Conservation (phyloP, 2,888 invertebrate genomes). For the Tachina lurida region DNA sequence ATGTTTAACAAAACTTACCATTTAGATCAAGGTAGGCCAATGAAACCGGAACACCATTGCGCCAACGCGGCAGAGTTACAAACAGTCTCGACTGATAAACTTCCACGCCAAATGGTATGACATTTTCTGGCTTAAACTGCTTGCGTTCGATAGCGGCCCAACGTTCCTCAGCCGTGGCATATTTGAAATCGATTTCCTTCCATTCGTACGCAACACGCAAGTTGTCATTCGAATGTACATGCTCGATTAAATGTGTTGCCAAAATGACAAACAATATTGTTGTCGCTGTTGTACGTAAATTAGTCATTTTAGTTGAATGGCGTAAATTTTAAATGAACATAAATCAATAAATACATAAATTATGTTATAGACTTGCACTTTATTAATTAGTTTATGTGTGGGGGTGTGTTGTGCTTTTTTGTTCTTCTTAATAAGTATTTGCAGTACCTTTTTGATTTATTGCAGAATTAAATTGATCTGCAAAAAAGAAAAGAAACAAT, state of each 20-base stretch:
- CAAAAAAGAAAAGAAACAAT: constrained; percentile 31
- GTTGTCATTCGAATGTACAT: constrained; percentile 84
- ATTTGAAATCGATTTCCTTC: constrained; percentile 89
- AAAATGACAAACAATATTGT: constrained; percentile 63
- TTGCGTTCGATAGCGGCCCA: constrained; percentile 85
- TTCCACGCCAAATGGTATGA: constrained; percentile 89
- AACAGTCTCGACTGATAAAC: constrained; percentile 88
- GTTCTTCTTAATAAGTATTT: background rate
- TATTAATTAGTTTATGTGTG: background rate
- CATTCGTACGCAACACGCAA: constrained; percentile 88
- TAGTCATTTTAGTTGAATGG: constrained; percentile 38
- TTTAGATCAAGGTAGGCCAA: constrained; percentile 88
- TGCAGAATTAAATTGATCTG: constrained; percentile 24
- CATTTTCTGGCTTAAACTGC: constrained; percentile 87
- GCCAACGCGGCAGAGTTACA: constrained; percentile 90
- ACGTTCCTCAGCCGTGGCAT: constrained; percentile 84
- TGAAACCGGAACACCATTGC: constrained; percentile 88
- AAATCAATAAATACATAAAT: constrained; percentile 54
- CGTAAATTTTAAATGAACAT: constrained; percentile 22
- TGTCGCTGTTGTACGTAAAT: constrained; percentile 47
- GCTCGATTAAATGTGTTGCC: constrained; percentile 69
- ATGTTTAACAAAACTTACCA: constrained; percentile 83
- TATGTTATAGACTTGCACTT: background rate
- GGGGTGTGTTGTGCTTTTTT: background rate
- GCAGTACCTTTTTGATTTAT: constrained; percentile 12